Evolutionary conservation across 1,140 invertebrate genomes (phyloP), one percentile per base, ranked within the genome.

Genomic region (Telenomus remus): DNA sequence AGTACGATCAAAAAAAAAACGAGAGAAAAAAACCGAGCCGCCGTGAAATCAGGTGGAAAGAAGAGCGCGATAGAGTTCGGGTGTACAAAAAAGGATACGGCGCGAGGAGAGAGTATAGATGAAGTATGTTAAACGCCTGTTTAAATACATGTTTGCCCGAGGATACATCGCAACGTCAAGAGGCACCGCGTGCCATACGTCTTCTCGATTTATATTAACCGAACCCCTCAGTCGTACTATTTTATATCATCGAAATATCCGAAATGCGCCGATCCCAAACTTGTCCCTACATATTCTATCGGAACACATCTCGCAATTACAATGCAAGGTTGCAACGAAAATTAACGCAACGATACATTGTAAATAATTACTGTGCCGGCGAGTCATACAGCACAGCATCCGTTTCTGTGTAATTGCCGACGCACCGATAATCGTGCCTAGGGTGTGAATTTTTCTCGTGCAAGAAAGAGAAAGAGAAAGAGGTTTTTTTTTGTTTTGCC

Each of bases 41-140:
- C 15, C 33, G 54, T 7, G 16, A 43, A 27, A 27, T 27, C 19
- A 27, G 19, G 19, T 6, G 19, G 19, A 27, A 27, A 27, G 19
- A 27, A 27, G 19, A 27, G 19, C 19, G 19, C 19, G 19, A 27
- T 27, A 27, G 19, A 27, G 19, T 27, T 6, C 19, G 19, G 19
- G 19, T 27, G 19, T 6, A 44, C 14, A 61, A 66, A 66, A 56
- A 61, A 39, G n/a, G 60, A 74, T 44, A 63, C 35, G 4, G 47
- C 14, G 50, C 34, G 12, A 27, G 60, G 51, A 27, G 49, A 35
- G 12, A 27, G 60, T 80, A 79, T 82, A 82, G 82, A 86, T 86
- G 85, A 87, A 85, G 85, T 84, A 87, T 86, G 84, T 86, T 85
- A 85, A 87, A 86, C 80, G 85, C 80, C 81, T 84, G 82, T 85